Base-by-base conservation (phyloP, 2,797 vertebrate genomes). In the Scomberomorus guttatus region DNA sequence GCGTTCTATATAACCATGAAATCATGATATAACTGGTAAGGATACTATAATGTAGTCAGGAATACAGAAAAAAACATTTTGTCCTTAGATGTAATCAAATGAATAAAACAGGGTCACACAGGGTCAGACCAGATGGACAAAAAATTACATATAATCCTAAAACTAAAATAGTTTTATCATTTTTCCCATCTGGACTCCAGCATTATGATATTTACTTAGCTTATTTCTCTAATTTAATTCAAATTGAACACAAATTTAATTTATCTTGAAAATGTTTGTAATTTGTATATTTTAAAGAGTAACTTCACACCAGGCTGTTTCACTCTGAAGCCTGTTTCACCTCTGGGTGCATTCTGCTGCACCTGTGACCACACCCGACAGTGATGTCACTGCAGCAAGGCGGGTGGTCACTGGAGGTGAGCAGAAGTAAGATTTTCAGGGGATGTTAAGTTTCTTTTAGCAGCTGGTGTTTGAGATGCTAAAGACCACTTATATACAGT, bases 1-100 rank as follows among this genome's bases (percentile, higher is more conserved):
- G 50, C 71, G 55, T 71, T 39, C 61, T 76, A 67, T 77, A 77
- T 68, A 81, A 54, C 34, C 72, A 71, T 85, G 68, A 87, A 85
- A 87, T 87, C 10, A 44, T 22, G 6, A 51, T 37, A 81, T 52
- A 63, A 74, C 59, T 73, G 59, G 25, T 52, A 65, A 58, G 22
- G 25, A 79, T 74, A 54, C 42, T 51, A 34, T 64, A 68, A 72
- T 63, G 55, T 8, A 75, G 55, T 34, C 29, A 60, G 37, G 24
- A 57, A 75, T 34, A 60, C 9, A 15, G 11, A 25, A 7, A 60
- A 46, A 52, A 27, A 29, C 15, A 7, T 65, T 9, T 15, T 57
- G 2, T 51, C 27, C 13, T 34, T 17, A 37, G 11, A 50, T 72
- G 55, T 20, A 79, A 84, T 61, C 22, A 54, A 60, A 56, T 60